Evolutionary conservation across 2,888 invertebrate species (phyloP), one percentile per base, ranked within the genome.

Genomic region (Thecophora atra): DNA sequence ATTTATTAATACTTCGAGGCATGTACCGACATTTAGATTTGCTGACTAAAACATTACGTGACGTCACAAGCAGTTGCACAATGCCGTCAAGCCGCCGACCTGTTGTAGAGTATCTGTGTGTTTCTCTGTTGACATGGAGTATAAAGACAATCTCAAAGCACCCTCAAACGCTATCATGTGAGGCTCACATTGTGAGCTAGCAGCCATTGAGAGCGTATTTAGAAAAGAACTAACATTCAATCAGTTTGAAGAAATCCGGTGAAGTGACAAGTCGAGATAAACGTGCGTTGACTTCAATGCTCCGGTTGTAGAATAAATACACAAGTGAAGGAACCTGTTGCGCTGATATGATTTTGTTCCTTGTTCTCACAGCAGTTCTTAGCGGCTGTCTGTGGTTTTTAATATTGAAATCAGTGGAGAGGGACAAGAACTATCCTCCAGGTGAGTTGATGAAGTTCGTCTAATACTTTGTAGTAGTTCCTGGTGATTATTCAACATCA

Each of bases 401-500:
- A 63, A 58, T 84, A 42, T 63, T 81, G 2, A 78, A 72, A 21
- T 83, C 83, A 2, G 74, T 78, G 19, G 77, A 77, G 63, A 78
- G 84, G 8, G 85, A 85, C 0, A 74, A 73, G 54, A 83, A 84
- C 72, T 84, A 81, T 78, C 84, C 84, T 37, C 84, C 84, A 76
- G 84, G 84, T 85, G 62, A 81, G 81, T 30, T 30, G 70, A 47
- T 47, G 15, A 5, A 37, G 37, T 6, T 11, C 37, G 11, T 37
- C 11, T 37, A 37, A 8, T 37, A 37, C 7, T 37, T 37, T 37
- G 6, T 8, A 6, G 6, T 37, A 37, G 37, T 37, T 6, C 3
- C 6, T 37, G 37, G 6, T 37, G 11, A 11, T 37, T 37, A 11
- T 37, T n/a, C n/a, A n/a, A n/a, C n/a, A n/a, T n/a, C n/a, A n/a